These are phyloP conservation scores for Microctenopoma lineatum DNA, from an alignment of 2,797 vertebrate species.

Conservation along the genomic window DNA sequence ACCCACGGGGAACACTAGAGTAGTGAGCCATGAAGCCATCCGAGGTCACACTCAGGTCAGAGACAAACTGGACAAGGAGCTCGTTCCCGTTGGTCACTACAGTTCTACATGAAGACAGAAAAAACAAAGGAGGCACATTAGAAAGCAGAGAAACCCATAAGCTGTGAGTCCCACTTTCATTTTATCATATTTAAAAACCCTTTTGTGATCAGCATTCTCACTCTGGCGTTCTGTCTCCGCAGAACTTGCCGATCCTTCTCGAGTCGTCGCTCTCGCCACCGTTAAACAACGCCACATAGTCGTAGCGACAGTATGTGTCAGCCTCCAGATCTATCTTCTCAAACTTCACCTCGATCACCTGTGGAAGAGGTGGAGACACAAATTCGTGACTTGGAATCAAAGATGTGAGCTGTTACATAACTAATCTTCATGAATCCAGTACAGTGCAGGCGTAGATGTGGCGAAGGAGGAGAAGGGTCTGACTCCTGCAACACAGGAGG, in stretches of 20 bases:
- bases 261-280: conserved; percentile 87
- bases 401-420: background rate
- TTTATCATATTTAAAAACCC: background rate
- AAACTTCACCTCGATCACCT: conserved; percentile 91
- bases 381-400: conserved; percentile 9
- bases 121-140: background rate
- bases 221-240: conserved; percentile 87
- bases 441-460: conserved; percentile 28
- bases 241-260: conserved; percentile 89
- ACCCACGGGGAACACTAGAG: conserved; percentile 76
- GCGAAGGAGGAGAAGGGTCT: conserved; percentile 32
- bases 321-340: conserved; percentile 90
- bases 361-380: conserved; percentile 19
- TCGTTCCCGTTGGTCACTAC: conserved; percentile 89
- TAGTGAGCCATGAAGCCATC: conserved; percentile 91
- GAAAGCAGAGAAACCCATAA: background rate
- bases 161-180: background rate
- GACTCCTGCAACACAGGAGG: conserved; percentile 63
- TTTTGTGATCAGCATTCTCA: conserved; percentile 67
- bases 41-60: conserved; percentile 91
- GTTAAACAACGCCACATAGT: conserved; percentile 92
- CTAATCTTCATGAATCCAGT: conserved; percentile 34
- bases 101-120: conserved; percentile 50
- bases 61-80: conserved; percentile 93
- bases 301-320: conserved; percentile 91